Conservation (phyloP, 2,113 vertebrate genomes). For the Varanus salvator region DNA sequence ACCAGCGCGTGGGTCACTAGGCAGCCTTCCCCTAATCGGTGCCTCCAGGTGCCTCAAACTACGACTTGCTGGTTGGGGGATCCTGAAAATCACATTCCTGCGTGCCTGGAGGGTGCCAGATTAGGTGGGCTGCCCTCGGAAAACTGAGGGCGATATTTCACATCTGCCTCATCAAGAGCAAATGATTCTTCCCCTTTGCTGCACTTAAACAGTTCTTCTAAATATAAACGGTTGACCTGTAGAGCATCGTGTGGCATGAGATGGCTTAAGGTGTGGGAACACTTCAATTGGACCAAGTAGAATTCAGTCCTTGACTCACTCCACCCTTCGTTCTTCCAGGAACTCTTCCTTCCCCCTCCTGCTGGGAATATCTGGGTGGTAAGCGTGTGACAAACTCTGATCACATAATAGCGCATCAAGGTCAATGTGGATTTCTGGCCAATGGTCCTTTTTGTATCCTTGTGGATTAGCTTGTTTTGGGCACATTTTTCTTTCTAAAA, state of each 20-base stretch:
- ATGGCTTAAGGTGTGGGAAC: not conserved
- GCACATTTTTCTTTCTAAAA: not conserved
- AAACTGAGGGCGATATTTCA: not conserved
- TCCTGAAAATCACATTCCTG: no score
- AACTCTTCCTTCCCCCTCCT: slow-evolving; percentile 58
- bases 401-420: slow-evolving; percentile 30
- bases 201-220: not conserved
- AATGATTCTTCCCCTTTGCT: not conserved
- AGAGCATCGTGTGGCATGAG: not conserved
- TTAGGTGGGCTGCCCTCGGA: no score
- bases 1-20: no score
- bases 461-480: slow-evolving; percentile 13
- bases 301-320: slow-evolving; percentile 27
- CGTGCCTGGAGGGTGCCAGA: no score
- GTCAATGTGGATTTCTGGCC: slow-evolving; percentile 16
- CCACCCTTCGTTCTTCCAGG: slow-evolving; percentile 64
- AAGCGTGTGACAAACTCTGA: slow-evolving; percentile 55
- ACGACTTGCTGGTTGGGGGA: no score
- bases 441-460: slow-evolving; percentile 51
- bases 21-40: no score
- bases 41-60: no score
- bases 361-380: slow-evolving; percentile 56
- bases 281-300: not conserved
- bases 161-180: not conserved
- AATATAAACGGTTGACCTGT: no score